Base-by-base conservation (phyloP, 2,113 vertebrate species). In the Collichthys lucidus region DNA sequence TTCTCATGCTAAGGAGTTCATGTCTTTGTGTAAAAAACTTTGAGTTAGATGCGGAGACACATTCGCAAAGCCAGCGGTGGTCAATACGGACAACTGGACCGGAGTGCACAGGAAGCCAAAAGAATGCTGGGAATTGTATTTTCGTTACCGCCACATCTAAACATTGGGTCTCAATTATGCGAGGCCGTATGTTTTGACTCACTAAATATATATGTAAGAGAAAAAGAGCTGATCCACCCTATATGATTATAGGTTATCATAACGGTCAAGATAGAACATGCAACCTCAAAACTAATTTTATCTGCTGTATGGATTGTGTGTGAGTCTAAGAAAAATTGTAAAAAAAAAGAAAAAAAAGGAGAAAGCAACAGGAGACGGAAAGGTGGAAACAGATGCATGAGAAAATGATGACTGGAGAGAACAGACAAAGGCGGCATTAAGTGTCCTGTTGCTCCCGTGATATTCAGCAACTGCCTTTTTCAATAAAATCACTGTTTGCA, bases 191-290 rank as follows among this genome's bases (percentile, higher is more conserved):
- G 84, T 93, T 94, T 94, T 88, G 61, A 79, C 77, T 86, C 74
- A 86, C 90, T 94, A 94, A 93, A 93, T 94, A 94, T 90, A 92
- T 86, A 90, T 61, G 84, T 62, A 90, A 85, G 83, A 89, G 79
- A 55, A 84, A 91, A 85, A 86, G 87, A 88, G 86, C 67, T 85
- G 91, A 87, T 86, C 93, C 93, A 89, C 92, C 94, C 94, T 86
- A 83, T 87, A 91, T 94, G 92, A 96, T 95, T 94, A 91, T 76
- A 92, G 83, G 91, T 87, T 94, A 66, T 76, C 75, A 73, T 55
- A 35, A 77, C 16, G 75, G 72, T 79, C 72, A 62, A 67, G 74
- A 82, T 20, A 49, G 78, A 87, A 82, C 67, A 55, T 77, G 47
- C 14, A 62, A 69, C 82, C 90, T 80, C 89, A 90, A 29, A 50